Evolutionary conservation across 2,888 invertebrate genomes (phyloP), one percentile per base, ranked within the genome.

Genomic region (Chrysomela aeneicollis): DNA sequence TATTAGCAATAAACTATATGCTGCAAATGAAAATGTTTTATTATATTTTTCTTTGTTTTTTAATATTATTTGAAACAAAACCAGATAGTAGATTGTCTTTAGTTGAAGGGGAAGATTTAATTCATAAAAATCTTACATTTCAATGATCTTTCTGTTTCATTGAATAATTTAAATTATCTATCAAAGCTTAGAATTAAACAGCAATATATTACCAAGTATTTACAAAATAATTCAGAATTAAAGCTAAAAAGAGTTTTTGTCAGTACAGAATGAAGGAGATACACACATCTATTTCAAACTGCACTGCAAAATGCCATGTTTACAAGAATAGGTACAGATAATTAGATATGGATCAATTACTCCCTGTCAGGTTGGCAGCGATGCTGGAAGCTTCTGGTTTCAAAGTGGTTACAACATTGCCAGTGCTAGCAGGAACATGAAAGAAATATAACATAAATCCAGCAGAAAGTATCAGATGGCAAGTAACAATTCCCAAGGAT

Each of bases 381-480:
- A 35, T 35, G 2, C 2, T 12, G 2, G 12, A 5, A 35, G 2
- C 12, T 18, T 21, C 22, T 35, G 12, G 8, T 18, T 42, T 42
- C 4, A 15, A 42, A 21, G 53, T 8, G 19, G 53, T 2, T 42
- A 21, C 18, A 12, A 46, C 9, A 37, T 26, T 26, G 15, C 4
- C 15, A 15, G 15, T 15, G 26, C 19, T 37, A 57, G 22, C 59
- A 1, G 90, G 88, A 1, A 85, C 87, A 76, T 92, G 90, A 74
- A 93, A 93, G 81, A 93, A 93, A 76, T 89, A 92, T 64, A 92
- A 76, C 91, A 94, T 93, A 79, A 97, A 96, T 10, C 95, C 94
- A 26, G 92, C 87, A 1, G 95, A 95, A 26, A 97, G 81, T 17
- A 94, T 80, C 55, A 94, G 88, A 81, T 97, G 97, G 68, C 93